phyloP scores from a whole-genome alignment of 1,140 invertebrate species.

The Conus ventricosus region DNA sequence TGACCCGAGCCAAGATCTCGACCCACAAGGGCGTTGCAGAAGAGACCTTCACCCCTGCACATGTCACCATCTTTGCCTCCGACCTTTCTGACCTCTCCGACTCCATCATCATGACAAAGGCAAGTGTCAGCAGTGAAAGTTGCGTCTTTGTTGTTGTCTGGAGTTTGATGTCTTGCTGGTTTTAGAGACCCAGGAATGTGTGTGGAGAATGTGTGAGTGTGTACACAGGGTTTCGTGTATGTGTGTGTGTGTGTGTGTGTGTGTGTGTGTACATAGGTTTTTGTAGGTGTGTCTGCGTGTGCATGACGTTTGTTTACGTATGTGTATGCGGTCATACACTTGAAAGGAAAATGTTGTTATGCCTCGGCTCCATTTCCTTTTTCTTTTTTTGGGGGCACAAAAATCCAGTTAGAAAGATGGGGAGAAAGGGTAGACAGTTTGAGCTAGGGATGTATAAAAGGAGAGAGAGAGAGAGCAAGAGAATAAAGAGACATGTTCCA shows the following conservation, averaged over 20 bases:
- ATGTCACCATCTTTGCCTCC: slow-evolving; percentile 68
- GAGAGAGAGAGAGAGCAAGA: background rate
- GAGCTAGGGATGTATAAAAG: background rate
- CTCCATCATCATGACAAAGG: slow-evolving; percentile 68
- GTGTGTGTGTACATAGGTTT: too few relatives aligned
- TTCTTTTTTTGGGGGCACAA: background rate
- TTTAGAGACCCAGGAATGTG: background rate
- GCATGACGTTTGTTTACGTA: too few relatives aligned
- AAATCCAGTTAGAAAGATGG: background rate
- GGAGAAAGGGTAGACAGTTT: background rate
- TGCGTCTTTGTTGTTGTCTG: background rate
- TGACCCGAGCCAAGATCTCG: slow-evolving; percentile 70
- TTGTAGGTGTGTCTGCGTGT: too few relatives aligned
- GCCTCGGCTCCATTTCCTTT: too few relatives aligned
- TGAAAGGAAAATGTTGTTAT: too few relatives aligned
- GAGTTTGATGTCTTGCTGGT: background rate
- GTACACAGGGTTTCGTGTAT: background rate
- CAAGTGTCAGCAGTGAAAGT: slow-evolving; percentile 19
- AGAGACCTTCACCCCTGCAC: slow-evolving; percentile 63
- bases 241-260: background rate
- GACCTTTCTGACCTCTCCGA: slow-evolving; percentile 66
- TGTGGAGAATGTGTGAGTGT: background rate
- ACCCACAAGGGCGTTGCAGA: slow-evolving; percentile 69
- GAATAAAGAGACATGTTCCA: background rate
- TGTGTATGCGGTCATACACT: too few relatives aligned